Evolutionary conservation across 2,888 invertebrate species (phyloP).

Genomic region (Cantharis rustica): DNA sequence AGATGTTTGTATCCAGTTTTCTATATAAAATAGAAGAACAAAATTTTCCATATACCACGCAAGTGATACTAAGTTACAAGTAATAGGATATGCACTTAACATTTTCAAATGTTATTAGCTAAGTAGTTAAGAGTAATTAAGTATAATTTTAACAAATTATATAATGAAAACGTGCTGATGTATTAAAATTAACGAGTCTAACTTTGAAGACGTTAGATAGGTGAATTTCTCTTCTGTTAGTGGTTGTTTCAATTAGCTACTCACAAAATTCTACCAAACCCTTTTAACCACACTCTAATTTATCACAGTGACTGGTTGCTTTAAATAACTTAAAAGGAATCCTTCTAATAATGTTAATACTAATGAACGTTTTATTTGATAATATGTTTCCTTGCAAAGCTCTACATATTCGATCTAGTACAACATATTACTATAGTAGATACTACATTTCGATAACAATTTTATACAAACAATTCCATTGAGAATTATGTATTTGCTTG

Average conservation of each 20-base stretch:
- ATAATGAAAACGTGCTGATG: background rate
- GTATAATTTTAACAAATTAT: background rate
- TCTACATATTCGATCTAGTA: background rate
- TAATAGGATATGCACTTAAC: background rate
- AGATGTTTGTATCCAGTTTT: background rate
- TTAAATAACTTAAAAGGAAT: conserved; percentile 10
- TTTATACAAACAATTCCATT: background rate
- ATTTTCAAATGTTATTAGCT: background rate
- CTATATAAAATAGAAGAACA: background rate
- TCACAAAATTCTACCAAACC: conserved; percentile 14
- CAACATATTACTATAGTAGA: background rate
- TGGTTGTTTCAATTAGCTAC: conserved; percentile 13
- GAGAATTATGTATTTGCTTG: background rate
- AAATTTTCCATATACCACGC: background rate
- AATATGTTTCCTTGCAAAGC: background rate
- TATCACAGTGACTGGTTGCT: conserved; percentile 6
- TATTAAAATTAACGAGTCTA: conserved; percentile 5
- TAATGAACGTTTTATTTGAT: background rate
- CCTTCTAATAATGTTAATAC: background rate
- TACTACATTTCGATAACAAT: background rate
- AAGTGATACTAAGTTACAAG: background rate
- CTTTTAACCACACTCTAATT: conserved; percentile 14
- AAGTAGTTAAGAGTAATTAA: background rate
- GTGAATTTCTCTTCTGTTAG: conserved; percentile 10
- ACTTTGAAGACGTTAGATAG: conserved; percentile 7